These are phyloP conservation scores for Pterostichus madidus DNA, from an alignment of 2,888 invertebrate genomes.

Conservation along the genomic window DNA sequence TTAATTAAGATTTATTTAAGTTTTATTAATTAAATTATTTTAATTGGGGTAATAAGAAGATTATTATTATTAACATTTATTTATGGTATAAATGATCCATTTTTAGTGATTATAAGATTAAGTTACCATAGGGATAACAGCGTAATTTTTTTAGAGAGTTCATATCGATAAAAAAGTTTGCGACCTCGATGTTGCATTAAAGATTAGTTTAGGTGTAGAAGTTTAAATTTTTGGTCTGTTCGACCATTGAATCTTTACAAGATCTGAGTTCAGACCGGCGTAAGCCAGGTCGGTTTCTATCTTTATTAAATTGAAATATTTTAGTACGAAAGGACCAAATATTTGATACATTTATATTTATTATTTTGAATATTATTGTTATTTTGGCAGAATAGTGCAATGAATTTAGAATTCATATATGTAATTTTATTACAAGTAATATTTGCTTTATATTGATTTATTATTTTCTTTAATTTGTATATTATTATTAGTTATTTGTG, in stretches of 20 bases:
- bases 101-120: conserved; percentile 77
- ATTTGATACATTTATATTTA: conserved; percentile 79
- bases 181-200: conserved; percentile 95
- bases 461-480: too few species aligned
- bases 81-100: too few species aligned
- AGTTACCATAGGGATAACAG: conserved; percentile 93
- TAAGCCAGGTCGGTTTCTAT: conserved; percentile 93
- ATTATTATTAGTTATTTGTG: conserved; percentile 69
- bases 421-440: too few species aligned
- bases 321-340: conserved; percentile 90
- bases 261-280: conserved; percentile 94
- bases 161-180: conserved; percentile 87
- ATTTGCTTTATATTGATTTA: too few species aligned
- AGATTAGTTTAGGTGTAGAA: conserved; percentile 83
- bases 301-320: conserved; percentile 80
- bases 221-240: conserved; percentile 87
- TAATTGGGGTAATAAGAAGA: conserved; percentile 83
- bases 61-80: too few species aligned
- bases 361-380: conserved; percentile 74
- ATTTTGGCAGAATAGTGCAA: conserved; percentile 82
- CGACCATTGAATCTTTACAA: conserved; percentile 91
- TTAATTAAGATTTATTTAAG: conserved; percentile 73
- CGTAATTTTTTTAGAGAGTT: conserved; percentile 87
- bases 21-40: conserved; percentile 77
- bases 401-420: conserved; percentile 85